Conservation (phyloP, 2,113 vertebrate genomes). For the Dermatemys mawii region DNA sequence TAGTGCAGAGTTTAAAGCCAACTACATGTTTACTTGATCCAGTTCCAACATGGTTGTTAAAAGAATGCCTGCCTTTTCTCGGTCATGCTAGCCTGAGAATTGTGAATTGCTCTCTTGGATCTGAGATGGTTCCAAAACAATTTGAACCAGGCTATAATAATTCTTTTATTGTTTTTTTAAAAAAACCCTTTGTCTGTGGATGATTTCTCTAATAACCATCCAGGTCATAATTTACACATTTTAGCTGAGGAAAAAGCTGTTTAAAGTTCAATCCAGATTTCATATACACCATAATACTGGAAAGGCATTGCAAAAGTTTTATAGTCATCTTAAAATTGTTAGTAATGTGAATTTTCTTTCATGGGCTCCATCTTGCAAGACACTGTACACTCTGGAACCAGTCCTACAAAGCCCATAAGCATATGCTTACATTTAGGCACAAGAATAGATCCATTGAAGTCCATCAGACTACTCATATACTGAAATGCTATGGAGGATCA, state of each 20-base stretch:
- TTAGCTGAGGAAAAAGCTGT: constrained; percentile 29
- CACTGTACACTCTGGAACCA: background rate
- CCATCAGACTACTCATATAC: background rate
- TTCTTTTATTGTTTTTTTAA: constrained; percentile 70
- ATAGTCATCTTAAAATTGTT: constrained; percentile 8
- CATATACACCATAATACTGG: background rate
- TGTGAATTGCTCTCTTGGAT: constrained; percentile 38
- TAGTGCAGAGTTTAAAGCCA: constrained; percentile 19
- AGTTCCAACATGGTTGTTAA: constrained; percentile 48
- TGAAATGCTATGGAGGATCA: background rate
- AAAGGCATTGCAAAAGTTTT: constrained; percentile 7
- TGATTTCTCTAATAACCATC: constrained; percentile 51
- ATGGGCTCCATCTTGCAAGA: background rate
- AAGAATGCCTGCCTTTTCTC: constrained; percentile 52
- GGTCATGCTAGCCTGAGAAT: constrained; percentile 1
- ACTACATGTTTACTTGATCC: constrained; percentile 35
- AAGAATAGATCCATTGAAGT: background rate
- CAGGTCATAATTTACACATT: constrained; percentile 54
- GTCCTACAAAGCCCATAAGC: constrained; percentile 8
- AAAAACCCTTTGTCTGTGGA: background rate
- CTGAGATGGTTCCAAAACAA: constrained; percentile 59
- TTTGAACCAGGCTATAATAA: constrained; percentile 46
- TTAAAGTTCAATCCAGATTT: constrained; percentile 50
- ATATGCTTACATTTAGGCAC: background rate
- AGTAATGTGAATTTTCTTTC: background rate